Evolutionary conservation across 2,888 invertebrate species (phyloP), one percentile per base, ranked within the genome.

Genomic region (Xestoiulus laeticollis): DNA sequence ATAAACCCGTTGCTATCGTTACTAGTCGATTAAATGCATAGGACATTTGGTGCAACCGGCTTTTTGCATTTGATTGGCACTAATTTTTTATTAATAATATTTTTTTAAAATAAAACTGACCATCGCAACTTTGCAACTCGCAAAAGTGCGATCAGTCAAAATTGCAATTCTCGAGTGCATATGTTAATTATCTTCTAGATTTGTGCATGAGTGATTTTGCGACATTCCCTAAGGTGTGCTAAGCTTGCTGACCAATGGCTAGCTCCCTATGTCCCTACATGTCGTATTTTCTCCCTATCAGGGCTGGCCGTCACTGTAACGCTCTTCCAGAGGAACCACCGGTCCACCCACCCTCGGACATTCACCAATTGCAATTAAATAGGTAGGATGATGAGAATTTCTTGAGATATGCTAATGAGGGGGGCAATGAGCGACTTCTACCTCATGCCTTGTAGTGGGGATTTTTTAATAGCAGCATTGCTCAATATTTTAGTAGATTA

Each of bases 281-380:
- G 19, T 48, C 48, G 48, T 48, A 48, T 48, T 48, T 48, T 82
- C 32, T 82, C 82, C 26, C 82, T 22, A 26, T 82, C 82, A 82
- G 82, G 82, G 82, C 82, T 30, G 32, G 32, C 22, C 26, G 82
- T 30, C 82, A 82, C 32, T 82, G 82, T 26, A 82, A 12, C 32
- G 32, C 30, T 32, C 82, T 30, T 82, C 82, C 16, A 82, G 82
- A 82, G n/a, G 82, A 82, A 82, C 30, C 32, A 14, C 30, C 32
- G 82, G 82, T 32, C 32, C 30, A 32, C 48, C 0, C 1, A 19
- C 14, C 48, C 26, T 30, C 82, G 82, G 82, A 82, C 82, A 82
- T 32, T 32, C 82, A 82, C 82, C 82, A 82, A 82, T 82, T 82
- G 82, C 82, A 82, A 82, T 82, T 82, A 82, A 82, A 82, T 82